These are phyloP conservation scores for Horisme vitalbata DNA, from an alignment of 2,888 invertebrate genomes.

Conservation along the genomic window DNA sequence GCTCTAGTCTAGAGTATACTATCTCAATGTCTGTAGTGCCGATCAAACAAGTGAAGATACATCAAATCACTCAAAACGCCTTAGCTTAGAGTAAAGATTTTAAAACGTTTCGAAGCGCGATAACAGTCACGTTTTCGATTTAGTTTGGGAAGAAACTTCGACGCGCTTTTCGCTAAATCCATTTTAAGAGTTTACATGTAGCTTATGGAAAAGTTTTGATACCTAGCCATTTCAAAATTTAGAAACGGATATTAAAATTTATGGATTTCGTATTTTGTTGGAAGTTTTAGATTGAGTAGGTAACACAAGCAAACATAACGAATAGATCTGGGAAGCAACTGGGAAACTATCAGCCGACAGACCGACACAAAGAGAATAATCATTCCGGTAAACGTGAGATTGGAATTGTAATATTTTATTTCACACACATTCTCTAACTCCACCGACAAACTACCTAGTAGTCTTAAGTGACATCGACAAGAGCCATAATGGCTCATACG, in stretches of 20 bases:
- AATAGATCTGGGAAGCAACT: conserved; percentile 6
- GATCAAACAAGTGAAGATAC: too few species aligned
- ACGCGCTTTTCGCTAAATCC: conserved; percentile 18
- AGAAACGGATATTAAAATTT: conserved; percentile 7
- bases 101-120: conserved; percentile 17
- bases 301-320: background rate
- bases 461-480: conserved; percentile 68
- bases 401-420: conserved; percentile 18
- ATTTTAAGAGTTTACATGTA: conserved; percentile 21
- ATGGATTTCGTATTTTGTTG: background rate
- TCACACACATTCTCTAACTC: conserved; percentile 39
- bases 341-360: conserved; percentile 5
- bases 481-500: conserved; percentile 70
- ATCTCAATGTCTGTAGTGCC: too few species aligned
- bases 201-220: conserved; percentile 6
- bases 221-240: conserved; percentile 2
- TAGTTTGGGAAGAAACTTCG: conserved; percentile 24
- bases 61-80: too few species aligned
- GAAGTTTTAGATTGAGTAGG: background rate
- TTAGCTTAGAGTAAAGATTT: conserved; percentile 8
- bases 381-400: conserved; percentile 5
- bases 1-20: too few species aligned
- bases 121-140: conserved; percentile 29
- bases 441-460: conserved; percentile 59
- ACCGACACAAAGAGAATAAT: conserved; percentile 11